phyloP scores from a whole-genome alignment of 2,888 invertebrate species.

The Tanytarsus gracilentus region DNA sequence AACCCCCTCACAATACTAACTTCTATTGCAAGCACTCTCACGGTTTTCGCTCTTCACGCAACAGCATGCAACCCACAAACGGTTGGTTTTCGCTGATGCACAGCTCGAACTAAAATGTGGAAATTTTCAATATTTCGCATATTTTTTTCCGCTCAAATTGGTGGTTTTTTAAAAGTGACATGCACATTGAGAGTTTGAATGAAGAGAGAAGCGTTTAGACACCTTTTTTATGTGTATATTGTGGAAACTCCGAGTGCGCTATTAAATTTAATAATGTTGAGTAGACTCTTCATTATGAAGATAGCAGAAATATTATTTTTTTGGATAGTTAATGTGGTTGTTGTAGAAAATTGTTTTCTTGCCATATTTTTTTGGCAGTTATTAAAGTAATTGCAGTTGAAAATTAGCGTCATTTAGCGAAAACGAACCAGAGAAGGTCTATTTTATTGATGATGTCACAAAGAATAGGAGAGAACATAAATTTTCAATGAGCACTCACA shows the following conservation, averaged over 20 bases:
- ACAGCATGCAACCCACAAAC: slow-evolving; percentile 24
- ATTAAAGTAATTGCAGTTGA: slow-evolving; percentile 26
- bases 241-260: background rate
- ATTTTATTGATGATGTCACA: background rate
- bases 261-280: slow-evolving; percentile 25
- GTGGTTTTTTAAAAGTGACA: slow-evolving; percentile 24
- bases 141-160: slow-evolving; percentile 20
- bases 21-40: background rate
- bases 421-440: background rate
- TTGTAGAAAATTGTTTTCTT: slow-evolving; percentile 12
- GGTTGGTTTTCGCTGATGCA: slow-evolving; percentile 1
- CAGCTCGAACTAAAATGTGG: background rate
- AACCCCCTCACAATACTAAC: too few species aligned
- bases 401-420: slow-evolving; percentile 21
- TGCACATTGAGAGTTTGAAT: background rate
- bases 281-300: slow-evolving; percentile 3
- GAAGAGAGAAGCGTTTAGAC: slow-evolving; percentile 6
- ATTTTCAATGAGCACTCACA: background rate
- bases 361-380: slow-evolving; percentile 5
- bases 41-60: slow-evolving; percentile 14
- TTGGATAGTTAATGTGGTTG: slow-evolving; percentile 27
- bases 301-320: background rate
- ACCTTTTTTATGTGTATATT: background rate
- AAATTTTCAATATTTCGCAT: slow-evolving; percentile 14
- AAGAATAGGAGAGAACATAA: background rate